Conservation (phyloP, 2,113 vertebrate species). For the Chaetodon auriga region DNA sequence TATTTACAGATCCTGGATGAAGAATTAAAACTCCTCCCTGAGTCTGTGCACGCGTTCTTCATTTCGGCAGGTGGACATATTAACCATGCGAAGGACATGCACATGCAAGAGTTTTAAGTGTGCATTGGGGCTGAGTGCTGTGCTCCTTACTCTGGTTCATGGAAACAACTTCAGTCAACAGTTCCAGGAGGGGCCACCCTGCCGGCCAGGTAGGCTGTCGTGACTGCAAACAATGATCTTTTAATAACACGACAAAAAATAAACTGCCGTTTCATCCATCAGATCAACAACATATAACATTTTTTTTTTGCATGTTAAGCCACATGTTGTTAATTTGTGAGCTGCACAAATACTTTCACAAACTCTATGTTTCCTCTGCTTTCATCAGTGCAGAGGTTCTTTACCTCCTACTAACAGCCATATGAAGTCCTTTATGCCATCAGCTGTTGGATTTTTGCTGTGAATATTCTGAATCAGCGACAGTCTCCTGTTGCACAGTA, state of each 20-base stretch:
- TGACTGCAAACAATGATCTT: neutral
- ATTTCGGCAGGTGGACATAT: neutral
- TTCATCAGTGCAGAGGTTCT: neutral
- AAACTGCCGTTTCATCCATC: neutral
- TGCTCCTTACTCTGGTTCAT: constrained; percentile 31
- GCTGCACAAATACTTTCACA: neutral
- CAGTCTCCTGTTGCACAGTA: too few species aligned
- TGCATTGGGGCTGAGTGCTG: constrained; percentile 53
- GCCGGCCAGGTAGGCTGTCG: constrained; percentile 79
- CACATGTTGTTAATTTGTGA: neutral
- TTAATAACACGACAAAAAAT: neutral
- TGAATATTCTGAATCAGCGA: neutral
- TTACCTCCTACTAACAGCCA: neutral
- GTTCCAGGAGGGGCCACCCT: constrained; percentile 48
- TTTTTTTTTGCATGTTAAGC: neutral
- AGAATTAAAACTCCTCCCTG: neutral
- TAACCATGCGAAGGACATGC: constrained; percentile 31
- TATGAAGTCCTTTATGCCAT: neutral
- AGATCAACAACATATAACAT: neutral
- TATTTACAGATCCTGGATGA: constrained; percentile 23
- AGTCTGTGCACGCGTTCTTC: neutral
- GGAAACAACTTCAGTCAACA: constrained; percentile 52
- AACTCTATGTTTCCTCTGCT: neutral
- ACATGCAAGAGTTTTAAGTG: constrained; percentile 21
- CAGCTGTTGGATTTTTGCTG: neutral